Conservation (phyloP, 2,113 vertebrate species). For the Xenus cinereus region DNA sequence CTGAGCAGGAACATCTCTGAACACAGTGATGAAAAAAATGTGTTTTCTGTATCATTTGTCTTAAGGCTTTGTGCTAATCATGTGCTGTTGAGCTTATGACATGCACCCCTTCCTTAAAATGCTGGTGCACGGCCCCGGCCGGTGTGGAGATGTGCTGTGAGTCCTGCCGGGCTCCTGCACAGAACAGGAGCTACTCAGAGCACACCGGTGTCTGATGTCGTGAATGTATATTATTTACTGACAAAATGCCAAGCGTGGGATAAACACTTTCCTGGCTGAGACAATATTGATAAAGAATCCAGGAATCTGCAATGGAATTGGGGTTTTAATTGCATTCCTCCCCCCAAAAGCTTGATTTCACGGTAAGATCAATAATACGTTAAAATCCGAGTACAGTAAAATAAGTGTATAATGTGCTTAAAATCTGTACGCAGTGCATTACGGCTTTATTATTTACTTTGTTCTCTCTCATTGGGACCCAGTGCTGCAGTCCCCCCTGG, state of each 20-base stretch:
- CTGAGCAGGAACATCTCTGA: not conserved
- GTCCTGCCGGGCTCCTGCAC: not conserved
- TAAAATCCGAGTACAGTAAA: not conserved
- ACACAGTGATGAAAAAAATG: not conserved
- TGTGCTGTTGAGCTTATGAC: not conserved
- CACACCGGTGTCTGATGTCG: accelerated
- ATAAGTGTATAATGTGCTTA: not conserved
- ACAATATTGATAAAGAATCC: not conserved
- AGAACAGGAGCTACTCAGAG: not conserved
- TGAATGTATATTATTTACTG: not conserved
- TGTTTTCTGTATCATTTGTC: not conserved
- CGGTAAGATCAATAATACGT: not conserved
- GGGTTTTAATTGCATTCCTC: not conserved
- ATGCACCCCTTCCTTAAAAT: not conserved
- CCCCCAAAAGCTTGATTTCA: not conserved
- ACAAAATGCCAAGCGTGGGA: not conserved
- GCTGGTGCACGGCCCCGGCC: accelerated
- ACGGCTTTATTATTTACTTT: not conserved
- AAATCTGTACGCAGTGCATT: not conserved
- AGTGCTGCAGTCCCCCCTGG: not conserved
- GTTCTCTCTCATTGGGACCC: not conserved
- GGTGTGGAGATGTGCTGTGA: not conserved
- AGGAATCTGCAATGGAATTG: not conserved
- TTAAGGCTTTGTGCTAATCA: not conserved
- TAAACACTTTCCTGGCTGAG: not conserved